Conservation (phyloP, 1,140 invertebrate genomes). For the Bilobella aurantiaca region DNA sequence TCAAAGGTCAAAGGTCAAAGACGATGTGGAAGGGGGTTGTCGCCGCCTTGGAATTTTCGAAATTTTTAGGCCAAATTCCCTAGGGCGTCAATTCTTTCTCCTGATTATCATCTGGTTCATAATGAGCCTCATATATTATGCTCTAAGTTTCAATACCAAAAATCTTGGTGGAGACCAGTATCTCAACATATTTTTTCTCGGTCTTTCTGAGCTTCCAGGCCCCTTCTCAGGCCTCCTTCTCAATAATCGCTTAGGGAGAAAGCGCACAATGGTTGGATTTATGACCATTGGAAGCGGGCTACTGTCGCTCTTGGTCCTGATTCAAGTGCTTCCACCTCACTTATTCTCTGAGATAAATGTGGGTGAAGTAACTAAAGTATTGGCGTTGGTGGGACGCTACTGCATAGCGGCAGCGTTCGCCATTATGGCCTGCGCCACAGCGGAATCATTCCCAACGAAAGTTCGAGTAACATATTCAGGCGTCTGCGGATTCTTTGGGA, state of each 20-base stretch:
- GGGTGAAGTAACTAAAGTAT: background rate
- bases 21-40: background rate
- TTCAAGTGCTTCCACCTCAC: background rate
- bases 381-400: background rate
- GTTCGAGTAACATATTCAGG: slow-evolving; percentile 21
- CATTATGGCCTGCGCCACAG: slow-evolving; percentile 20
- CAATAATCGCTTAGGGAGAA: slow-evolving; percentile 1
- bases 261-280: background rate
- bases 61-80: background rate
- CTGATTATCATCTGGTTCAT: background rate
- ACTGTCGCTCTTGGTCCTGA: background rate
- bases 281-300: background rate
- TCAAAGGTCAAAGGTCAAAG: too few species aligned
- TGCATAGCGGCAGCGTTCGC: background rate
- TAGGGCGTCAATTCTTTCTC: background rate
- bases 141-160: background rate
- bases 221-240: slow-evolving; percentile 9
- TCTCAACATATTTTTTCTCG: background rate
- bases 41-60: background rate
- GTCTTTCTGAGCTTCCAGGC: slow-evolving; percentile 5
- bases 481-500: slow-evolving; percentile 22
- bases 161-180: background rate
- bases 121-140: background rate
- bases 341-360: background rate
- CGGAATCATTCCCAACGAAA: slow-evolving; percentile 27